Evolutionary conservation across 2,113 vertebrate species (phyloP).

Genomic region (Tychaedon coryphoeus): DNA sequence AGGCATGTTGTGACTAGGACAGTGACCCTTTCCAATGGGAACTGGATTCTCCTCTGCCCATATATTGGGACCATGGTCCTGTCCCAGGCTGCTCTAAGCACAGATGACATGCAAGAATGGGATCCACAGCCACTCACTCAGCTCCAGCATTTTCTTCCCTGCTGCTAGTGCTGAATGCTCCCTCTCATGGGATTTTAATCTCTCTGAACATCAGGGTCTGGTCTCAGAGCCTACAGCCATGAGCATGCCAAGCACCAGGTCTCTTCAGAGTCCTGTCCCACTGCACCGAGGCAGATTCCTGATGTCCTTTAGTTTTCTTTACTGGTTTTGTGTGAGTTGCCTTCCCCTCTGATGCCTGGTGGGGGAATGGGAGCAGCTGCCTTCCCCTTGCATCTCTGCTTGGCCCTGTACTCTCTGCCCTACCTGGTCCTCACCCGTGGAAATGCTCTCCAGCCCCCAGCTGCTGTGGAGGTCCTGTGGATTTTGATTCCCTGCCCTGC

Average conservation of each 20-base stretch:
- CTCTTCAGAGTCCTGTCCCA: neutral
- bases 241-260: neutral
- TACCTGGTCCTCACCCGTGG: neutral
- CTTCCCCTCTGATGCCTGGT: neutral
- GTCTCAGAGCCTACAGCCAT: neutral
- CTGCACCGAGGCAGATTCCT: neutral
- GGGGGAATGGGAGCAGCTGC: neutral
- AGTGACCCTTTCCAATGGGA: neutral
- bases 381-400: neutral
- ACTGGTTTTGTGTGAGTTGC: neutral
- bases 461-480: accelerated
- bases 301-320: neutral
- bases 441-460: neutral
- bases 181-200: neutral
- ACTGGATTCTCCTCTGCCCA: neutral
- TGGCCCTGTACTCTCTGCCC: neutral
- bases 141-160: accelerated
- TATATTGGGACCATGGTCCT: accelerated
- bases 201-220: neutral
- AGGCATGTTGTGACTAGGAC: neutral
- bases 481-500: neutral
- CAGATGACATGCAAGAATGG: neutral
- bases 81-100: neutral
- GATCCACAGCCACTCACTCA: neutral
- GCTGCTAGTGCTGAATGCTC: neutral